phyloP scores from a whole-genome alignment of 92 coral and sea anemone genomes.

The Montipora capitata region DNA sequence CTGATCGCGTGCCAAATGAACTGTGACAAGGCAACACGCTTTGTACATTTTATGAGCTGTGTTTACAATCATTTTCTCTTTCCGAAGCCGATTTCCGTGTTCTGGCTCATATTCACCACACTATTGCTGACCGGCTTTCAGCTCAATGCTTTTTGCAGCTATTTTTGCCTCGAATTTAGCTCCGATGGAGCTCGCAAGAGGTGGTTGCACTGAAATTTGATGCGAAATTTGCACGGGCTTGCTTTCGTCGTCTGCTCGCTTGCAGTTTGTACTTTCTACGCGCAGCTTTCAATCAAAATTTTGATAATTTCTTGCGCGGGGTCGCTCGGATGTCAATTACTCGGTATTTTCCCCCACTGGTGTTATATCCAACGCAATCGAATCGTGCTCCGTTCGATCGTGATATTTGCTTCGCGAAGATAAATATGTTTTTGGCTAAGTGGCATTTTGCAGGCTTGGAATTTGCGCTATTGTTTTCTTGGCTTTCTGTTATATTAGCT shows the following conservation, averaged over 20 bases:
- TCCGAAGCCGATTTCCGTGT: neutral
- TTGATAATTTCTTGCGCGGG: neutral
- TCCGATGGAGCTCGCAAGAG: conserved; percentile 6
- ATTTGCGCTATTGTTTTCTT: conserved; percentile 25
- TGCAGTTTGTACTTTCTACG: neutral
- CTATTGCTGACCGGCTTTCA: neutral
- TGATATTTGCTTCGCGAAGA: conserved; percentile 37
- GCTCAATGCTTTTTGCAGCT: neutral
- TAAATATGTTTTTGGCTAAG: conserved; percentile 20
- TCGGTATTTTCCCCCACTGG: neutral
- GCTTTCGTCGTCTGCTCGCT: conserved; percentile 18
- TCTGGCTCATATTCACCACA: neutral
- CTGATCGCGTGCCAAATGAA: conserved; percentile 48
- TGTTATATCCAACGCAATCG: neutral
- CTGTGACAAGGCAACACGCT: conserved; percentile 20
- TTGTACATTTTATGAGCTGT: conserved; percentile 15
- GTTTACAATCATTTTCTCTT: neutral
- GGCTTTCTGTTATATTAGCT: conserved; percentile 16
- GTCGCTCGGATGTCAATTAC: neutral
- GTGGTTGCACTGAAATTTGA: conserved; percentile 38
- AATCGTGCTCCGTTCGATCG: too few species aligned
- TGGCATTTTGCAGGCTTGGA: conserved; percentile 21
- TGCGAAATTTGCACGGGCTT: conserved; percentile 7
- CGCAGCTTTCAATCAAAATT: neutral
- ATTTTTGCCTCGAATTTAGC: neutral